Base-by-base conservation (phyloP, 1,140 invertebrate genomes). In the Drosophila arizonae region DNA sequence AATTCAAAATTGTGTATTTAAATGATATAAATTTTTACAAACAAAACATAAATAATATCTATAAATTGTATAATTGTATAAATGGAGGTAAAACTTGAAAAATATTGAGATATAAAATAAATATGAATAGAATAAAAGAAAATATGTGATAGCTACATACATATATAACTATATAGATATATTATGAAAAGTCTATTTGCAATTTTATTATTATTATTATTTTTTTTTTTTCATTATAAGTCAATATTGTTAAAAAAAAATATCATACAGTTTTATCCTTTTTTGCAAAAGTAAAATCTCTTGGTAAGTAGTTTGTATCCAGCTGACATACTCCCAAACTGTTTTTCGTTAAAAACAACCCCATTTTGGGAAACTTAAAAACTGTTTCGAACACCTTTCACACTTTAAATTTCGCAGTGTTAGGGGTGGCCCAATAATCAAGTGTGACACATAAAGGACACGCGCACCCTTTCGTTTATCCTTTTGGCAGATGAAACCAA, bases 391-490 rank as follows among this genome's bases (percentile, higher is more conserved):
- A 63, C 80, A 84, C 72, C 63, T 71, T 73, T 79, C 58, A 55
- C 24, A 52, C 33, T 56, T 30, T 48, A 77, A 54, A 55, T 43
- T 71, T 51, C 15, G 48, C 33, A 45, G 6, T 50, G 48, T 63
- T 68, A 70, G 77, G 81, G 81, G 73, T 85, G 73, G 50, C 51
- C 67, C 46, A 21, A 77, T 87, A 77, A 87, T 87, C 79, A 88
- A 87, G 84, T 87, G 82, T 82, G 82, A 82, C 84, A 87, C 72
- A 88, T 87, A 70, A 79, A 67, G 52, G 67, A 82, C 72, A 87
- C 50, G 84, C 65, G 52, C 64, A 70, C 55, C 62, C 48, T 58
- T 72, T 76, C 10, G 58, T 9, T 63, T 36, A 36, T 33, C 52
- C 30, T 6, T 39, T 54, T 54, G 36, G 21, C 24, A 60, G 43